Base-by-base conservation (phyloP, 2,113 vertebrate species). In the Ailuropoda melanoleuca region DNA sequence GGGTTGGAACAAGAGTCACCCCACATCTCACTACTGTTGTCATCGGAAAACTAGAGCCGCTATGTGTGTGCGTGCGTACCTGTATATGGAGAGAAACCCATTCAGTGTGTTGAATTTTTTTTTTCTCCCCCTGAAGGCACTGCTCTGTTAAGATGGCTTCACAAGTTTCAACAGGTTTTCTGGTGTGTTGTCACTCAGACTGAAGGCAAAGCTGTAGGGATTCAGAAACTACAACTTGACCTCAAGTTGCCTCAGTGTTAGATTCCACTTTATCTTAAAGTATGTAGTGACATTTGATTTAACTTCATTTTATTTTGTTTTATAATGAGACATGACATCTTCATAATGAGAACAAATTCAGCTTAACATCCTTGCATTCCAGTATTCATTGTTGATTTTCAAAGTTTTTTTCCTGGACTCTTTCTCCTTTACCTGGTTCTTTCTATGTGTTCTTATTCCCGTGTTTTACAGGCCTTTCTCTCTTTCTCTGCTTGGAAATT, bases 161-260 rank as follows among this genome's bases (percentile, higher is more conserved):
- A 1, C 1, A 13, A 4, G 2, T 58, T 39, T 26, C 23, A 3
- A 8, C 21, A 2, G 0, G 0, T 64, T 92, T 37, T 58, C 37
- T 34, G 66, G 8, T 31, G 15, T 1, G 5, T 39, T 48, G 15
- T 53, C 6, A 0, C 56, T 48, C 24, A 24, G 9, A 0, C 1
- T 9, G 2, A 60, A 43, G 50, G 74, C 50, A 77, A 72, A 26
- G 1, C 6, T 24, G 11, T 43, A 55, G 24, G 39, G 7, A n/a
- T 19, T 89, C 81, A 60, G 75, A 66, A 72, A 80, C 23, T 55
- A 13, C 70, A 1, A 2, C 34, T 50, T 77, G 10, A 3, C 43
- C 2, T 8, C 8, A 7, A 50, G 8, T 7, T 58, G 18, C 21
- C 1, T 70, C 50, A 4, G 0, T 43, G 29, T 26, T 56, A 4